A percentile compares a stretch with the other conserved stretches of the same genome.
These are phyloP conservation scores for Tapirus indicus DNA, from an alignment of 2,797 vertebrate species.

Conservation along the genomic window DNA sequence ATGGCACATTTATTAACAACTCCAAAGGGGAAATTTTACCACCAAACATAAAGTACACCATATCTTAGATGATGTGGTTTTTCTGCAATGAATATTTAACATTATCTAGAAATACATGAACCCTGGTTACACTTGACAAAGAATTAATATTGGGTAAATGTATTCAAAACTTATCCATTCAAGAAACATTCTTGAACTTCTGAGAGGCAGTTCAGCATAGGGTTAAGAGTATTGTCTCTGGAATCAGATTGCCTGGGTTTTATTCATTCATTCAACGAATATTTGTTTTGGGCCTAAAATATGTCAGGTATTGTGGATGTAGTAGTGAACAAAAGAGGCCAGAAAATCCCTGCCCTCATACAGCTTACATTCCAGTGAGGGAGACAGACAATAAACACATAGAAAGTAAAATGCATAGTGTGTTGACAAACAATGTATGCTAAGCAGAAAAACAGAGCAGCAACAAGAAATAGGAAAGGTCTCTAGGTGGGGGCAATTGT, in stretches of 20 bases:
- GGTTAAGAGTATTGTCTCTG: background rate
- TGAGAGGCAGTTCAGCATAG: background rate
- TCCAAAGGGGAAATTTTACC: background rate
- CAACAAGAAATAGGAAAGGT: background rate
- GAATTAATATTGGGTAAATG: background rate
- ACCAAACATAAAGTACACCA: background rate
- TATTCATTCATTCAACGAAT: background rate
- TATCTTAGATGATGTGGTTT: background rate
- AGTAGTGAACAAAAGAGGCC: background rate
- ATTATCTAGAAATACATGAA: background rate
- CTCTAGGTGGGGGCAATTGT: background rate
- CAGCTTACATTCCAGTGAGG: background rate
- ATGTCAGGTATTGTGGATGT: background rate
- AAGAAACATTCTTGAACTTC: background rate
- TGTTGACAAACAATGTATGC: background rate
- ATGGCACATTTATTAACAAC: slow-evolving; percentile 8
- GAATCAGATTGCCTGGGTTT: background rate
- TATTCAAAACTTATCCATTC: background rate
- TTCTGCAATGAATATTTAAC: background rate
- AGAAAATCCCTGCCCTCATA: background rate
- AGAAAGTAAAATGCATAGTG: background rate
- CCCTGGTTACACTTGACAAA: background rate
- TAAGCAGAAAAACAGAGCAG: background rate
- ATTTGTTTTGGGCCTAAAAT: background rate
- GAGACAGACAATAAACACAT: background rate